Evolutionary conservation across 2,797 vertebrate genomes (phyloP).

Genomic region (Esox masquinongy): DNA sequence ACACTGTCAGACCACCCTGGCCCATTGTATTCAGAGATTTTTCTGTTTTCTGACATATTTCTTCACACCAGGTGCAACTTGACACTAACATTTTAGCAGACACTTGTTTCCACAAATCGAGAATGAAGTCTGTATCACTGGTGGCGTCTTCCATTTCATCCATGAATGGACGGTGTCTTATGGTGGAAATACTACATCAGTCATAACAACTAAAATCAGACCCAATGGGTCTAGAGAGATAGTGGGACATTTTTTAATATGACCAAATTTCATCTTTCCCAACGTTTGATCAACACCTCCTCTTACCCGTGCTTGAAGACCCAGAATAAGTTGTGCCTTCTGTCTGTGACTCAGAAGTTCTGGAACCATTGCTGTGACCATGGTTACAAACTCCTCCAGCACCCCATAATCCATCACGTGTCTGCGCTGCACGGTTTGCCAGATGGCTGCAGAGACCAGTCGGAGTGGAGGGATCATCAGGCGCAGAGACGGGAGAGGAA

Average conservation of each 20-base stretch:
- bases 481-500: slow-evolving; percentile 50
- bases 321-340: slow-evolving; percentile 68
- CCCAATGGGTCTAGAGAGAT: not conserved
- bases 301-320: slow-evolving; percentile 74
- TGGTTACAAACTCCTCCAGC: slow-evolving; percentile 71
- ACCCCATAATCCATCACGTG: slow-evolving; percentile 69
- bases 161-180: too few relatives aligned
- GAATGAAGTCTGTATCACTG: too few relatives aligned
- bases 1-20: too few relatives aligned
- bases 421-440: slow-evolving; percentile 73
- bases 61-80: too few relatives aligned
- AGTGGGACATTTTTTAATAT: not conserved
- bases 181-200: too few relatives aligned
- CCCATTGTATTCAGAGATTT: too few relatives aligned
- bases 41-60: too few relatives aligned
- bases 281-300: not conserved
- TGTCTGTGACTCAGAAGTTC: slow-evolving; percentile 66
- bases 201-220: not conserved
- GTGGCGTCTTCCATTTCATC: too few relatives aligned
- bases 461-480: slow-evolving; percentile 68
- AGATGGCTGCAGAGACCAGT: slow-evolving; percentile 74
- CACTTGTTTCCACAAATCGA: too few relatives aligned
- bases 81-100: too few relatives aligned
- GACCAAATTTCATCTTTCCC: not conserved
- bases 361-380: slow-evolving; percentile 65